A percentile compares a stretch with the other conserved stretches of the same genome.
Evolutionary conservation across 1,140 invertebrate species (phyloP).

Genomic region (Amyelois transitella): DNA sequence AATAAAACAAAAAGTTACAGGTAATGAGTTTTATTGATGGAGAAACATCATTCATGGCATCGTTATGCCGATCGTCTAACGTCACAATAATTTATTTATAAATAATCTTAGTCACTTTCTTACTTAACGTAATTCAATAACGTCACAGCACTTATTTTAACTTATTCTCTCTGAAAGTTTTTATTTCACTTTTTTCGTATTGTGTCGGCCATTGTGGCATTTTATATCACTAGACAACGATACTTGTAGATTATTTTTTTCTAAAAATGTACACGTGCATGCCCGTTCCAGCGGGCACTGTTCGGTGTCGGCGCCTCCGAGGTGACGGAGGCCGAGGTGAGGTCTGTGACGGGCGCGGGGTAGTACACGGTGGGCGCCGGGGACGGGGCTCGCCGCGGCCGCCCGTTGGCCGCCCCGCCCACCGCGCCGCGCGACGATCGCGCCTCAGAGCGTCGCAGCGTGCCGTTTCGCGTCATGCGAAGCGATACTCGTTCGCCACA

Average conservation of each 20-base stretch:
- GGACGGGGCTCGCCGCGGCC: slow-evolving; percentile 22
- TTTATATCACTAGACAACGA: not conserved
- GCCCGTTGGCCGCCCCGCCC: slow-evolving; percentile 12
- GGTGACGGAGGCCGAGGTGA: slow-evolving; percentile 22
- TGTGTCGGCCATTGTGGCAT: not conserved
- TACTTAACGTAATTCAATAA: too few species aligned
- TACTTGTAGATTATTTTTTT: not conserved
- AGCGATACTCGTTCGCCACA: slow-evolving; percentile 82
- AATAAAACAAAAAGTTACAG: too few species aligned
- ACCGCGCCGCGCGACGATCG: slow-evolving; percentile 70
- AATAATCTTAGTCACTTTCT: too few species aligned
- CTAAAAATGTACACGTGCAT: slow-evolving; percentile 33
- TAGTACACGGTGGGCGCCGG: slow-evolving; percentile 54
- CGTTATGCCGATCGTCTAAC: too few species aligned
- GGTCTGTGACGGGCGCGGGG: slow-evolving; percentile 37
- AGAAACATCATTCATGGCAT: too few species aligned
- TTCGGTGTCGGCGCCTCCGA: slow-evolving; percentile 21
- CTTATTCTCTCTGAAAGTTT: not conserved
- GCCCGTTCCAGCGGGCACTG: slow-evolving; percentile 35
- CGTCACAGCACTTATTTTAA: not conserved
- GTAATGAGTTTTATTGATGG: too few species aligned
- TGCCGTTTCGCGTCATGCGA: slow-evolving; percentile 76
- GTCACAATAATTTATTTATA: too few species aligned
- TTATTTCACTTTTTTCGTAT: not conserved
- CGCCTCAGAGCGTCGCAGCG: slow-evolving; percentile 54